These are phyloP conservation scores for Andrena fulva DNA, from an alignment of 2,888 invertebrate genomes.

Conservation along the genomic window DNA sequence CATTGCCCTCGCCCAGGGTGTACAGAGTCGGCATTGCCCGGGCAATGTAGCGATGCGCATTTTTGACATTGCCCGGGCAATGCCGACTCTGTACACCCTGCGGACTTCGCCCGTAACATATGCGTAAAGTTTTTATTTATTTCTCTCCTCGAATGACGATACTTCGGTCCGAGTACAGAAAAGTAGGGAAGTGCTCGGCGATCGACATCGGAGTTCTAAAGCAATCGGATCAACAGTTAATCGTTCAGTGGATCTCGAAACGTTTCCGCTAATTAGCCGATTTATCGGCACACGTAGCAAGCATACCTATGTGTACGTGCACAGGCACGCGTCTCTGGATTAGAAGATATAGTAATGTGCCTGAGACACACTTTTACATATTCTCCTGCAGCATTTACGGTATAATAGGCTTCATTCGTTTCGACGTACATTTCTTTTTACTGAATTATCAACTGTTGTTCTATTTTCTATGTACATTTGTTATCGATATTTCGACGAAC, in stretches of 20 bases:
- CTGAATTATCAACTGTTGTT: constrained; percentile 66
- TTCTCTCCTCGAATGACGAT: constrained; percentile 34
- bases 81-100: no score
- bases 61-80: no score
- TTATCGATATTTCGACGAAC: constrained; percentile 56
- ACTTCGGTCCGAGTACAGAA: constrained; percentile 23
- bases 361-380: constrained; percentile 31
- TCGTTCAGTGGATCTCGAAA: constrained; percentile 49
- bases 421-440: constrained; percentile 44
- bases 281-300: neutral
- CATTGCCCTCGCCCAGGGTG: no score
- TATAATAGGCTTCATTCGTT: constrained; percentile 25
- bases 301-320: constrained; percentile 12
- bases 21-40: no score
- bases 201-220: constrained; percentile 33
- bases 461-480: constrained; percentile 66
- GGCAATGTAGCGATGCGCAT: no score
- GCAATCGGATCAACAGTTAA: constrained; percentile 61
- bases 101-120: no score
- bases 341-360: constrained; percentile 38
- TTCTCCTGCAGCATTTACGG: constrained; percentile 17
- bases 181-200: neutral
- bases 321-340: constrained; percentile 5
- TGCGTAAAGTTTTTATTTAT: constrained; percentile 60
- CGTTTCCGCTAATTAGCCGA: constrained; percentile 39